Evolutionary conservation across 2,797 vertebrate species (phyloP).

Genomic region (Arctocebus calabarensis): DNA sequence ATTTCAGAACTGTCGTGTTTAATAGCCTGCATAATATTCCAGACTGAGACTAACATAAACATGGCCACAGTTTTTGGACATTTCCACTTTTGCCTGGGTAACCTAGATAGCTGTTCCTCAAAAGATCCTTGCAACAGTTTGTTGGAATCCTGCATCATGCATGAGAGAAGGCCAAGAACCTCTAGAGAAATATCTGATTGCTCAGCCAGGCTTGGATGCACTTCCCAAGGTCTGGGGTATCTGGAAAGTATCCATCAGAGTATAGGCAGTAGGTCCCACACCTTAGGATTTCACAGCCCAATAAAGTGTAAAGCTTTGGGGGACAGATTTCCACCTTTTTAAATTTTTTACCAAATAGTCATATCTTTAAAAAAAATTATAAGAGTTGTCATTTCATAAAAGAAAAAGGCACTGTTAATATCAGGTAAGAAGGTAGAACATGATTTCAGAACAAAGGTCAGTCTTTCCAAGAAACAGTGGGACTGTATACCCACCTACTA

Average conservation of each 20-base stretch:
- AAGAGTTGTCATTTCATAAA: not conserved
- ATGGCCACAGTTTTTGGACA: not conserved
- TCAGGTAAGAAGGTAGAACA: not conserved
- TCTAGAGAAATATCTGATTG: not conserved
- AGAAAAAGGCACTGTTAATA: not conserved
- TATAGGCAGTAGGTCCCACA: not conserved
- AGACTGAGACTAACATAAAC: no score
- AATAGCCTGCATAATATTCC: not conserved
- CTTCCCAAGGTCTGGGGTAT: not conserved
- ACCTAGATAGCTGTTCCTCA: not conserved
- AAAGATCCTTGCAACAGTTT: not conserved
- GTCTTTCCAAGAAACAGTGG: not conserved
- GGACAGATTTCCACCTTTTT: not conserved
- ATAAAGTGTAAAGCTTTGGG: not conserved
- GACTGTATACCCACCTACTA: not conserved
- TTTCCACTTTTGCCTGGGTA: not conserved
- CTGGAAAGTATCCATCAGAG: not conserved
- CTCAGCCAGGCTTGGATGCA: not conserved
- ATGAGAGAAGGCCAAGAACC: not conserved
- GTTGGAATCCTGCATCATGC: not conserved
- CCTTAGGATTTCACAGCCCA: not conserved
- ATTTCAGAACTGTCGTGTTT: not conserved
- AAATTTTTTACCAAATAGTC: not conserved
- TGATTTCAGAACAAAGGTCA: not conserved
- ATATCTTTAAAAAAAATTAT: not conserved